Evolutionary conservation across 2,888 invertebrate species (phyloP).

Genomic region (Miltochrista miniata): DNA sequence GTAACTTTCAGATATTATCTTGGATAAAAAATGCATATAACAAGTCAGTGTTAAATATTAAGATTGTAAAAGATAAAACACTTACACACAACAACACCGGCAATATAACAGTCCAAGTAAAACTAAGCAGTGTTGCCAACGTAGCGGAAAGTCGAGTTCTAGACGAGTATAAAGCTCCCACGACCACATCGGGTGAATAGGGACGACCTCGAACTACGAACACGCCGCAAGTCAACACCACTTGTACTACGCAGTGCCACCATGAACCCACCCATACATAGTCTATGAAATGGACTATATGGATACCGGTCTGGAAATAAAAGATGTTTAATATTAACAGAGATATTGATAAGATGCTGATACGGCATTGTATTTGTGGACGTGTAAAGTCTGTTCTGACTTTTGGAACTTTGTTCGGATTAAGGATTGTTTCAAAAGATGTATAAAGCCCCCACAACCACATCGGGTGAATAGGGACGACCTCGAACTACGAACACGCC

Average conservation of each 20-base stretch:
- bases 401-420: too few relatives aligned
- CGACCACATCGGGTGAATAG: constrained; percentile 89
- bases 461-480: constrained; percentile 92
- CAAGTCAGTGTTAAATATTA: too few relatives aligned
- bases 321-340: too few relatives aligned
- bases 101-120: constrained; percentile 94
- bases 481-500: constrained; percentile 95
- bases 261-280: constrained; percentile 92
- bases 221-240: constrained; percentile 90
- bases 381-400: too few relatives aligned
- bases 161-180: constrained; percentile 76
- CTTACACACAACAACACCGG: constrained; percentile 92
- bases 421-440: too few relatives aligned
- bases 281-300: constrained; percentile 93
- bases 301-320: constrained; percentile 86
- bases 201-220: constrained; percentile 94
- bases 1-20: too few relatives aligned
- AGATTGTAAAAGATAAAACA: constrained; percentile 15
- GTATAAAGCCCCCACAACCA: constrained; percentile 78
- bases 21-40: too few relatives aligned
- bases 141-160: constrained; percentile 62
- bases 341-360: too few relatives aligned
- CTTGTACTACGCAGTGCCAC: constrained; percentile 93
- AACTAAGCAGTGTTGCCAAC: constrained; percentile 88
- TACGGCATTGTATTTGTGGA: too few relatives aligned